phyloP scores from a whole-genome alignment of 2,113 vertebrate species.

The Coryphaenoides rupestris region DNA sequence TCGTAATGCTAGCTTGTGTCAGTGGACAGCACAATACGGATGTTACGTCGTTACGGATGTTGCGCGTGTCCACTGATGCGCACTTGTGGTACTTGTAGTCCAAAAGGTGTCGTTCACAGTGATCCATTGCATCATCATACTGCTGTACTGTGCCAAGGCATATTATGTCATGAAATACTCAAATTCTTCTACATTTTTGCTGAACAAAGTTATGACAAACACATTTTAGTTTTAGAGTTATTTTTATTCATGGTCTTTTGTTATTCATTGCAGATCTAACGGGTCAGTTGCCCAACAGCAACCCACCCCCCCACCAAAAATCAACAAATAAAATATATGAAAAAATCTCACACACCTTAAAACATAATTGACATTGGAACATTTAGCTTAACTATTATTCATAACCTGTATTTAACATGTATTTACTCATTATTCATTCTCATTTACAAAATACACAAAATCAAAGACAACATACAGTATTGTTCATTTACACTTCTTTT shows the following conservation, averaged over 20 bases:
- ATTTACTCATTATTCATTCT: constrained; percentile 66
- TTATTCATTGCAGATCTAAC: constrained; percentile 58
- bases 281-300: constrained; percentile 48
- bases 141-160: too few species aligned
- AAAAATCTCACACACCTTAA: constrained; percentile 54
- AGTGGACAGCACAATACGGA: background rate
- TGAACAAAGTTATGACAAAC: constrained; percentile 20
- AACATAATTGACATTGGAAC: constrained; percentile 68
- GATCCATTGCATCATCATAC: background rate
- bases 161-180: too few species aligned
- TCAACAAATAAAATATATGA: constrained; percentile 56
- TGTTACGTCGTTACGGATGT: background rate
- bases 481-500: constrained; percentile 63
- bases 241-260: constrained; percentile 70
- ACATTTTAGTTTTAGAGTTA: constrained; percentile 49
- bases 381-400: constrained; percentile 67
- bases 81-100: background rate
- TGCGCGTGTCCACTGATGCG: constrained; percentile 22
- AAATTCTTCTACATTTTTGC: background rate
- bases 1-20: background rate
- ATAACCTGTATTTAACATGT: constrained; percentile 64
- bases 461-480: constrained; percentile 73
- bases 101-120: background rate
- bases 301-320: constrained; percentile 50
- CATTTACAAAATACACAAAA: constrained; percentile 80